Conservation (phyloP, 1,140 invertebrate species). For the Drosophila asahinai region DNA sequence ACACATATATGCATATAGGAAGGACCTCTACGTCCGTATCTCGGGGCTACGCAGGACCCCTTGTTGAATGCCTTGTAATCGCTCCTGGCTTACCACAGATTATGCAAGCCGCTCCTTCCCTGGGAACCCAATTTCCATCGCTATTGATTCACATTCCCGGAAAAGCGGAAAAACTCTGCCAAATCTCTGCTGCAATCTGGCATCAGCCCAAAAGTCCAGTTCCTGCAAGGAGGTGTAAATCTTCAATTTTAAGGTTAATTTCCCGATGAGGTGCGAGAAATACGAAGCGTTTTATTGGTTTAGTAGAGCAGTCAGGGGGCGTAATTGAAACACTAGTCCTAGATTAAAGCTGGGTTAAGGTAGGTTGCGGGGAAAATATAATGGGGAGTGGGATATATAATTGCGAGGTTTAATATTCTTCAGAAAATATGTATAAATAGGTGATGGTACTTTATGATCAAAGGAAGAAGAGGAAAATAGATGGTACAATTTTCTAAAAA, state of each 20-base stretch:
- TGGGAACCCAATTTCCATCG: constrained; percentile 38
- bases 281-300: constrained; percentile 70
- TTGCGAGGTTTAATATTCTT: not conserved
- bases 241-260: constrained; percentile 70
- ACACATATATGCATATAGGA: constrained; percentile 51
- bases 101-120: constrained; percentile 61
- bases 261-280: constrained; percentile 46
- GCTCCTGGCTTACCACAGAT: constrained; percentile 69
- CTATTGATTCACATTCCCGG: constrained; percentile 43
- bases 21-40: constrained; percentile 31
- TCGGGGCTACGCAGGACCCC: constrained; percentile 48
- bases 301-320: constrained; percentile 61
- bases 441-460: too few species aligned
- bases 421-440: not conserved
- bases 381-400: too few species aligned
- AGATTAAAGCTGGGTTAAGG: not conserved
- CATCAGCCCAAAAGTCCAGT: constrained; percentile 28
- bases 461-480: too few species aligned
- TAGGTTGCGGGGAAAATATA: not conserved
- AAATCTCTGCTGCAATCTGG: constrained; percentile 46
- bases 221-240: constrained; percentile 59
- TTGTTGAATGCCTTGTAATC: constrained; percentile 71
- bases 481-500: too few species aligned
- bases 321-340: constrained; percentile 9
- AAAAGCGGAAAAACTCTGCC: constrained; percentile 35